phyloP scores from a whole-genome alignment of 2,113 vertebrate genomes.

The Hylia prasina region DNA sequence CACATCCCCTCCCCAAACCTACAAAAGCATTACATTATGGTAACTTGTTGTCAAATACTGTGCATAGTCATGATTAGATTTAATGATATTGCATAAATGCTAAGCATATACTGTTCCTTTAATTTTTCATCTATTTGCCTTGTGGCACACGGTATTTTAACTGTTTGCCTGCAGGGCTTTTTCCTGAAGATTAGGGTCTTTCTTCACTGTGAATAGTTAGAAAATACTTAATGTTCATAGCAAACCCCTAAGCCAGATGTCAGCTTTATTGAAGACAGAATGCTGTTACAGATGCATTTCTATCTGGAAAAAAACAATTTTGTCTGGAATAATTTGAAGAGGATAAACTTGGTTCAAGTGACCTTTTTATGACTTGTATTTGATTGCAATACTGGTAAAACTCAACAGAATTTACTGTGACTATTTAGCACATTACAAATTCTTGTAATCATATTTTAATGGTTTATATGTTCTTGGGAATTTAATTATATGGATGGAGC shows the following conservation, averaged over 20 bases:
- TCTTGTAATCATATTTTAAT: background rate
- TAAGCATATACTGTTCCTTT: background rate
- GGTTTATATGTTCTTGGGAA: background rate
- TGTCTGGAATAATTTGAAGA: background rate
- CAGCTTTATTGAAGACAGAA: background rate
- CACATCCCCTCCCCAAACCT: background rate
- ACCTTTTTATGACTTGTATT: background rate
- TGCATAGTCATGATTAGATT: background rate
- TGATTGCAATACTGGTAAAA: background rate
- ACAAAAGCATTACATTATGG: background rate
- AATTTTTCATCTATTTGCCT: background rate
- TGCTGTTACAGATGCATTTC: background rate
- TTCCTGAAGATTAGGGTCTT: background rate
- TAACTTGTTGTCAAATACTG: background rate
- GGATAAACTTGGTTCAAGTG: background rate
- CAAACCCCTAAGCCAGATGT: background rate
- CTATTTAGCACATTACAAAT: background rate
- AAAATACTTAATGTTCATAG: background rate
- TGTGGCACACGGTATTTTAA: background rate
- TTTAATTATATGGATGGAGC: background rate
- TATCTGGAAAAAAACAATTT: background rate
- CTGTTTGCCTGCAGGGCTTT: background rate
- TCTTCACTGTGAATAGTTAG: background rate
- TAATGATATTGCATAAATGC: background rate
- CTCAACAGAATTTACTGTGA: background rate